Evolutionary conservation across 2,888 invertebrate species (phyloP).

Genomic region (Pycnomerus fuliginosus): DNA sequence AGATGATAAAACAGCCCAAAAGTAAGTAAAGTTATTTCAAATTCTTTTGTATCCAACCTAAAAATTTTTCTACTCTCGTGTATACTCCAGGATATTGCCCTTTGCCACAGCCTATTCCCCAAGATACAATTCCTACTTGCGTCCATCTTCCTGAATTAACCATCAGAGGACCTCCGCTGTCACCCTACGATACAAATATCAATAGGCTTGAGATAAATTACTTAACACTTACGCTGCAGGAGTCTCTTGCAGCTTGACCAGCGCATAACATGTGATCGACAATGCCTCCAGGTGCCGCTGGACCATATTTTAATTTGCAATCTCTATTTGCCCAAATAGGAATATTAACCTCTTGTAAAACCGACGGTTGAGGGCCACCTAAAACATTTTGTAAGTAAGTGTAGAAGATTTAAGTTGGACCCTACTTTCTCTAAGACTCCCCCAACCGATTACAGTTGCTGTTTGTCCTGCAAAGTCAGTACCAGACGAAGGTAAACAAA

Average conservation of each 20-base stretch:
- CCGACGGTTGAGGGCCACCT: conserved; percentile 81
- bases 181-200: conserved; percentile 63
- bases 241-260: conserved; percentile 80
- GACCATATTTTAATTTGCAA: conserved; percentile 77
- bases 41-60: conserved; percentile 86
- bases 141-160: conserved; percentile 75
- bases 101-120: conserved; percentile 91
- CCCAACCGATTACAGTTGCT: conserved; percentile 88
- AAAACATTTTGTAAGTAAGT: conserved; percentile 29
- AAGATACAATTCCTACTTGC: conserved; percentile 85
- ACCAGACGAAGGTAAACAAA: conserved; percentile 68
- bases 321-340: conserved; percentile 80
- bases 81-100: conserved; percentile 91
- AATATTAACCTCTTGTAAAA: conserved; percentile 80
- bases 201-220: conserved; percentile 2
- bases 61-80: conserved; percentile 77
- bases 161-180: conserved; percentile 87
- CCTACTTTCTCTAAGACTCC: conserved; percentile 76
- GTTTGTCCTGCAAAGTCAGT: conserved; percentile 67
- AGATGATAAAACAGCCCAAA: too few relatives aligned
- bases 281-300: conserved; percentile 86
- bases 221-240: conserved; percentile 75
- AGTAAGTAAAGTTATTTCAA: conserved; percentile 64
- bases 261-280: conserved; percentile 87
- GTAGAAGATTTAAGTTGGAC: conserved; percentile 1